phyloP scores from a whole-genome alignment of 2,888 invertebrate species.

The Caenorhabditis virilis region DNA sequence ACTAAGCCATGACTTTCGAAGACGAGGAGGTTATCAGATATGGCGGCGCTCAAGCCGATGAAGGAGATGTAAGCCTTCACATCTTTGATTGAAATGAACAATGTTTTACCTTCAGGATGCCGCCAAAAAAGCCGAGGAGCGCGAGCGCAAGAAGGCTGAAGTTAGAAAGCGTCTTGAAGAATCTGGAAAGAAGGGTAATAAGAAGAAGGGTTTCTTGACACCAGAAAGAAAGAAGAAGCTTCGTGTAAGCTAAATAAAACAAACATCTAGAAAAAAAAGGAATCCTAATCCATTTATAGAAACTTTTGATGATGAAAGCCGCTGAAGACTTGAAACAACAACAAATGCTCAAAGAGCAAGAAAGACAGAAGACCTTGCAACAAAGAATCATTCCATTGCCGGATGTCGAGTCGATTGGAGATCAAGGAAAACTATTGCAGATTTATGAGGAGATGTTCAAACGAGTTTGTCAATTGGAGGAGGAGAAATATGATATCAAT shows the following conservation, averaged over 20 bases:
- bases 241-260: constrained; percentile 77
- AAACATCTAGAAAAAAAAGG: background rate
- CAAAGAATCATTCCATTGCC: constrained; percentile 89
- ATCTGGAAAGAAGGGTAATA: constrained; percentile 95
- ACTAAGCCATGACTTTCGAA: constrained; percentile 37
- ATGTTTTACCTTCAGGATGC: constrained; percentile 35
- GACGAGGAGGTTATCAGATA: constrained; percentile 51
- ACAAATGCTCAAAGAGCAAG: constrained; percentile 96
- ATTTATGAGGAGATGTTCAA: constrained; percentile 72
- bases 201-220: constrained; percentile 99
- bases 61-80: constrained; percentile 26
- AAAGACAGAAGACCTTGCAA: constrained; percentile 84
- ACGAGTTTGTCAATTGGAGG: constrained; percentile 71
- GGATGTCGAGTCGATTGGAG: constrained; percentile 79
- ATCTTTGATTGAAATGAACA: background rate
- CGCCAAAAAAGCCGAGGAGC: constrained; percentile 87
- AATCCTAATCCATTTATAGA: constrained; percentile 73
- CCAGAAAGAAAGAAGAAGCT: constrained; percentile 99
- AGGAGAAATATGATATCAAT: constrained; percentile 91
- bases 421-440: constrained; percentile 75
- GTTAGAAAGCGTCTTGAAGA: constrained; percentile 97
- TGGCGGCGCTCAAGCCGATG: constrained; percentile 58
- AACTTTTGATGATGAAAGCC: constrained; percentile 98
- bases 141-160: constrained; percentile 96
- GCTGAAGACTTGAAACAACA: constrained; percentile 98